These are phyloP conservation scores for Deilephila porcellus DNA, from an alignment of 2,888 invertebrate genomes.

Conservation along the genomic window DNA sequence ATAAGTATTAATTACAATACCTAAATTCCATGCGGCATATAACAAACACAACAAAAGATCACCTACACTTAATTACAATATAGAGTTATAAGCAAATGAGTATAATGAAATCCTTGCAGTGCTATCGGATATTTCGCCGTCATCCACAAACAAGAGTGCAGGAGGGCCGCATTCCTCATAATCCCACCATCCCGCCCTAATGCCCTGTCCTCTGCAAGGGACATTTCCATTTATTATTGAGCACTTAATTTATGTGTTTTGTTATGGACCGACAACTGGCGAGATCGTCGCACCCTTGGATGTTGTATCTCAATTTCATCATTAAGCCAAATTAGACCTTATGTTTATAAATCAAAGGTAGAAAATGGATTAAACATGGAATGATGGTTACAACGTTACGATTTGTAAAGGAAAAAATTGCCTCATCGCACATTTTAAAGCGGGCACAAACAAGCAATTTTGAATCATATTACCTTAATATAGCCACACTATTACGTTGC, in stretches of 20 bases:
- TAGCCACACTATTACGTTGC: constrained; percentile 50
- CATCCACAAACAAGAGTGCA: constrained; percentile 53
- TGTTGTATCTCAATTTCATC: neutral
- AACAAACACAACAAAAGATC: no score
- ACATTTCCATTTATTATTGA: constrained; percentile 86
- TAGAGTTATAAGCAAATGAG: constrained; percentile 2
- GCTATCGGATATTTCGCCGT: constrained; percentile 13
- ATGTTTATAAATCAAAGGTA: neutral
- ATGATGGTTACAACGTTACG: neutral
- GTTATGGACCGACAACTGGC: constrained; percentile 83
- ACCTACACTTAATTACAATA: neutral
- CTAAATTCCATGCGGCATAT: no score
- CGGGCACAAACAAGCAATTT: constrained; percentile 44
- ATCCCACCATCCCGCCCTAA: constrained; percentile 84
- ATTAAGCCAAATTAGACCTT: neutral
- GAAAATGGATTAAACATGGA: constrained; percentile 5
- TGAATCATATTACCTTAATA: constrained; percentile 41
- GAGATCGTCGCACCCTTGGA: constrained; percentile 44
- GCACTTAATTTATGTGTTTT: constrained; percentile 86
- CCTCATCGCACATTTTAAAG: constrained; percentile 72
- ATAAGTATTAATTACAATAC: no score
- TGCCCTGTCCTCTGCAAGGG: constrained; percentile 84
- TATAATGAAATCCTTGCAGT: constrained; percentile 6
- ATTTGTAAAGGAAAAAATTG: constrained; percentile 51
- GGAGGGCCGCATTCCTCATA: constrained; percentile 77